These are phyloP conservation scores for Vidua chalybeata DNA, from an alignment of 2,113 vertebrate genomes.

Conservation along the genomic window DNA sequence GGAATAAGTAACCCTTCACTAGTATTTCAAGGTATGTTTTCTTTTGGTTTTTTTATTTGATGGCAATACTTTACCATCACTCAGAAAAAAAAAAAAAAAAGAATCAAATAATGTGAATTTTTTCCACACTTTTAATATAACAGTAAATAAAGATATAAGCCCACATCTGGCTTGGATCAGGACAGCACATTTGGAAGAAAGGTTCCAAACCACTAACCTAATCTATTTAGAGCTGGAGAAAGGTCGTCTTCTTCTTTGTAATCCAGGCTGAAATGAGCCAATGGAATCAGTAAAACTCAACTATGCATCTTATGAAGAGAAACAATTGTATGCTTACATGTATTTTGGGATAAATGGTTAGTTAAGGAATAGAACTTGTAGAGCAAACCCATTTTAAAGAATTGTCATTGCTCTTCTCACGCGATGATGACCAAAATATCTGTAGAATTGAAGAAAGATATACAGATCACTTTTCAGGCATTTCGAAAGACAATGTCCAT, in stretches of 20 bases:
- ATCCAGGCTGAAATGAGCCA: not conserved
- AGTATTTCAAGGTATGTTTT: not conserved
- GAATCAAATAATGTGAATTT: not conserved
- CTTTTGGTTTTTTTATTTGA: not conserved
- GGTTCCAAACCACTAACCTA: not conserved
- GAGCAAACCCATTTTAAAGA: not conserved
- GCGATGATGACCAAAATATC: not conserved
- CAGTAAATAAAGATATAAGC: not conserved
- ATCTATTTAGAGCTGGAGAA: not conserved
- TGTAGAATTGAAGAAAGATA: not conserved
- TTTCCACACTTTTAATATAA: not conserved
- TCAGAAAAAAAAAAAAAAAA: not conserved
- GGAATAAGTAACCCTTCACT: not conserved
- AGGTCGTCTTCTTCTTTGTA: not conserved
- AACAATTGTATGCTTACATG: not conserved
- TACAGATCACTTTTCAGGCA: not conserved
- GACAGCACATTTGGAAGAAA: not conserved
- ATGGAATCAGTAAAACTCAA: not conserved
- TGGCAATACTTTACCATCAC: not conserved
- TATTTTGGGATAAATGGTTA: not conserved
- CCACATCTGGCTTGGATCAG: not conserved
- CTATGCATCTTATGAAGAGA: not conserved
- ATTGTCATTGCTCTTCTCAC: not conserved
- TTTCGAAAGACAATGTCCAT: not conserved
- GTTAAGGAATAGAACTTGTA: not conserved